Base-by-base conservation (phyloP, 2,888 invertebrate genomes). In the Drymonia ruficornis region DNA sequence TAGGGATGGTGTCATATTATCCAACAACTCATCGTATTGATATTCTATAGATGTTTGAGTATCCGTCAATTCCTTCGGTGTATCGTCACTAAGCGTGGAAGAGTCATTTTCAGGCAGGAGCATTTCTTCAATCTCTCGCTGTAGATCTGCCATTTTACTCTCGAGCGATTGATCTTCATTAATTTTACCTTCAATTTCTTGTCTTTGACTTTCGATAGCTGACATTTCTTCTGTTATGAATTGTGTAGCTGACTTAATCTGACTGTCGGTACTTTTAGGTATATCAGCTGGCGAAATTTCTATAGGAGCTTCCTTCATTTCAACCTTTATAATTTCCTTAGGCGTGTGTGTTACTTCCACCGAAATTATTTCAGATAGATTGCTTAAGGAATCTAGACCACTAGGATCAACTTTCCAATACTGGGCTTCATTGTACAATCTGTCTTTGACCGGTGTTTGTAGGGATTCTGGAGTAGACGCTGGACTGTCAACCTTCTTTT, bases 61-160 rank as follows among this genome's bases (percentile, higher is more conserved):
- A 43, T 86, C 84, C 29, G 72, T 76, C 28, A 87, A 67, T 65
- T 88, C 91, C 70, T 78, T 80, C 13, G 86, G 87, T 19, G 83
- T 81, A 23, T 80, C 84, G 46, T 90, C 89, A 57, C 84, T 87
- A n/a, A 66, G 65, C 53, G 78, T 66, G n/a, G 90, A 89, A 15
- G 83, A 84, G 63, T 91, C 90, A 70, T 88, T 91, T 83, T 91
- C 91, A 40, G 92, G 92, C 29, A 86, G 65, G 34, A 92, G 65
- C 87, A 91, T 87, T 80, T 92, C 91, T 63, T 93, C 92, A 40
- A 92, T 92, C 83, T 92, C 92, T 68, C 89, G 81, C 76, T 91
- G 91, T 52, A 92, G 78, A 62, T 90, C 91, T 45, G 91, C 92
- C 87, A 92, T 91, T 84, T 92, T 89, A 67, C 81, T 83, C 71